Evolutionary conservation across 2,888 invertebrate species (phyloP).

Genomic region (Sabellastarte sp.): DNA sequence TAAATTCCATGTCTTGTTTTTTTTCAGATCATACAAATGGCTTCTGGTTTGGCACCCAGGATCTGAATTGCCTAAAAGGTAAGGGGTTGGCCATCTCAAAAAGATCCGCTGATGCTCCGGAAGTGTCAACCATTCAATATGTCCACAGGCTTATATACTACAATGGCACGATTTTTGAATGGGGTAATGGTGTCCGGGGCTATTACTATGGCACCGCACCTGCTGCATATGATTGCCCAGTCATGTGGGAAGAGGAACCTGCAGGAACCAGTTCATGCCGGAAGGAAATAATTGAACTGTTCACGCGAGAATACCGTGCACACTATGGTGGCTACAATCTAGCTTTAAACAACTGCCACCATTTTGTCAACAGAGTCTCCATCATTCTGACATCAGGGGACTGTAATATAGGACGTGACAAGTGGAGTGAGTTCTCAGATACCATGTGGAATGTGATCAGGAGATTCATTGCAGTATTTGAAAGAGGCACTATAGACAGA

Average conservation of each 20-base stretch:
- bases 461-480: neutral
- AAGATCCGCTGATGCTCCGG: neutral
- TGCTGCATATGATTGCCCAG: neutral
- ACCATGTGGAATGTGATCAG: neutral
- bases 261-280: constrained; percentile 6
- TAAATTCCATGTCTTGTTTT: too few relatives aligned
- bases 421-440: neutral
- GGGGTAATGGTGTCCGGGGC: constrained; percentile 8
- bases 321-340: constrained; percentile 12
- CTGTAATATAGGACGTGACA: neutral
- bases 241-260: constrained; percentile 12
- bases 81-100: neutral
- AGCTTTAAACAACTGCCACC: constrained; percentile 14
- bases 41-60: constrained; percentile 15
- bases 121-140: neutral
- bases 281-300: neutral
- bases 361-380: constrained; percentile 8
- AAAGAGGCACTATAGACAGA: neutral
- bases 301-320: constrained; percentile 7
- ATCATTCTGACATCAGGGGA: neutral
- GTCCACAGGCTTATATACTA: constrained; percentile 11
- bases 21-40: constrained; percentile 6
- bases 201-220: constrained; percentile 7
- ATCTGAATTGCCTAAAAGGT: constrained; percentile 8
- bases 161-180: constrained; percentile 5